Base-by-base conservation (phyloP, 2,888 invertebrate species). In the Petrolisthes cinctipes region DNA sequence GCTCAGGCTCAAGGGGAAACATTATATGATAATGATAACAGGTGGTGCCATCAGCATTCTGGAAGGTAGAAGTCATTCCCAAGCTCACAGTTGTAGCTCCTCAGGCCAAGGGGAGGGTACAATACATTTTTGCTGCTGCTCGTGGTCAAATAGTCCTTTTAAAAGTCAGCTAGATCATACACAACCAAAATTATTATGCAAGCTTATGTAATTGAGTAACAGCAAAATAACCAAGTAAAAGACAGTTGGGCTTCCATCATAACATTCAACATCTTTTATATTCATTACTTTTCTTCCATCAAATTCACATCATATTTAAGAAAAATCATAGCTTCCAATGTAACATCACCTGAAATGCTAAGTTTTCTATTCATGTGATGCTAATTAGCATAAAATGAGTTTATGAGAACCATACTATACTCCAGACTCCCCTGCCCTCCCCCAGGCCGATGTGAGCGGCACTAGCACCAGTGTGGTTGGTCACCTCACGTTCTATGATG, bases 401-500 rank as follows among this genome's bases (percentile, higher is more conserved):
- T 61, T 11, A 61, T 61, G 61, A 11, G 61, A 17, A 61, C 9
- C 1, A 11, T 61, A 61, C 9, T 61, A 17, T 61, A 17, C 61
- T 11, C 61, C 17, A 61, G 17, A 61, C 85, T 81, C 82, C 75
- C 53, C 53, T 57, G 73, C 86, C 81, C 73, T 79, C 51, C 20
- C 37, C 23, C 57, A 81, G 81, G 56, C 54, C 37, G 37, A 73
- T 37, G 81, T 53, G 71, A 83, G 76, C 76, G 78, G 57, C 78
- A 83, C 56, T 83, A 23, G n/a, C 37, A 54, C 9, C 20, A 51
- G 20, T 23, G 76, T 17, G 76, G 73, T 14, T 20, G 68, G 85
- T 89, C 89, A 89, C 89, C 89, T 89, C 87, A 81, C 89, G 87
- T 75, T 89, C 89, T 79, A 89, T 89, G 86, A 89, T 84, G 75